These are phyloP conservation scores for Scortum barcoo DNA, from an alignment of 2,113 vertebrate genomes.

Conservation along the genomic window DNA sequence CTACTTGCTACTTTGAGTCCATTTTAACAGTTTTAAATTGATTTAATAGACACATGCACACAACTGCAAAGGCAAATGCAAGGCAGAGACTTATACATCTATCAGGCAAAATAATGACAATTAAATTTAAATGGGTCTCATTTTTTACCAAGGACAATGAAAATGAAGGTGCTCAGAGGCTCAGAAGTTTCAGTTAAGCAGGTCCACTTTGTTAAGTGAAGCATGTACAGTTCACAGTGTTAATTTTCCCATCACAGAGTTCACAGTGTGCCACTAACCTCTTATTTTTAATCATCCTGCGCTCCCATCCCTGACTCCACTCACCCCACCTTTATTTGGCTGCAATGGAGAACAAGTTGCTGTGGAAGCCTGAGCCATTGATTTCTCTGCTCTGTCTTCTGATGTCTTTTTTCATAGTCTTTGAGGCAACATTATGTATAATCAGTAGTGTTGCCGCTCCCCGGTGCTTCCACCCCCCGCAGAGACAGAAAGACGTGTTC, in stretches of 20 bases:
- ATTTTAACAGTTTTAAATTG: no score
- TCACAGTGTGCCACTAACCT: neutral
- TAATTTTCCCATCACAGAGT: neutral
- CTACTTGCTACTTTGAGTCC: no score
- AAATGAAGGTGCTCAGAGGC: no score
- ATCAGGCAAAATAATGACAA: neutral
- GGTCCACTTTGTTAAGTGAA: neutral
- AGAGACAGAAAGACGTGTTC: neutral
- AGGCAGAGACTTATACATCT: neutral
- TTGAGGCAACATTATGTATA: slow-evolving; percentile 39
- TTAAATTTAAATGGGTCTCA: neutral
- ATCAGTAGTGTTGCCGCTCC: neutral
- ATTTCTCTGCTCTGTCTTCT: neutral
- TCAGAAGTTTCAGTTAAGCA: neutral
- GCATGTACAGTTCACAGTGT: neutral
- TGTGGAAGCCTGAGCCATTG: neutral
- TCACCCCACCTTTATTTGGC: neutral
- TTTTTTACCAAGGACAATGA: no score
- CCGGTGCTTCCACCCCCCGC: neutral
- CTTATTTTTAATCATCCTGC: neutral
- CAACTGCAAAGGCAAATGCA: neutral
- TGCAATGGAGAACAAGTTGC: slow-evolving; percentile 31
- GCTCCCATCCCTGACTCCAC: neutral
- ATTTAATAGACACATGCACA: neutral
- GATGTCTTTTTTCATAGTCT: slow-evolving; percentile 20